These are phyloP conservation scores for Thymelicus sylvestris DNA, from an alignment of 2,888 invertebrate genomes.

Conservation along the genomic window DNA sequence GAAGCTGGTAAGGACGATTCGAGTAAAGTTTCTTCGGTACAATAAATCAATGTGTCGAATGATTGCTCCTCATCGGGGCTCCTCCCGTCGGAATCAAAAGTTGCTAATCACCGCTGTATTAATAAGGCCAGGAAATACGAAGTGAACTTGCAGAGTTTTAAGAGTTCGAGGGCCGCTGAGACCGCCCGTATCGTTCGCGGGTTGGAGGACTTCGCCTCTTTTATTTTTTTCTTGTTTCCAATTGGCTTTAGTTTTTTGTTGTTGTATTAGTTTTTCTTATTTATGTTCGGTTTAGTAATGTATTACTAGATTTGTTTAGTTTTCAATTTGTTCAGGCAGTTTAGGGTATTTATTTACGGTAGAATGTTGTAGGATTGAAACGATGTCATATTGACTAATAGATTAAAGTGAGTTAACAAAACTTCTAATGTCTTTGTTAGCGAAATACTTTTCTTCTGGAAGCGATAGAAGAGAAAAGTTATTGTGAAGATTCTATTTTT, in stretches of 20 bases:
- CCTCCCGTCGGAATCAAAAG: conserved; percentile 72
- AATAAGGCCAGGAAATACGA: conserved; percentile 58
- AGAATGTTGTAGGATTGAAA: not conserved
- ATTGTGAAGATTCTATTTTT: no score
- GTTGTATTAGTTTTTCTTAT: conserved; percentile 29
- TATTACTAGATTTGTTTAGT: not conserved
- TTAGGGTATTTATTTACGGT: not conserved
- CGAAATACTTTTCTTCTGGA: no score
- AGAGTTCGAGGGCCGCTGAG: conserved; percentile 25
- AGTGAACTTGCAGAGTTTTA: conserved; percentile 30
- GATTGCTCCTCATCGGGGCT: conserved; percentile 75
- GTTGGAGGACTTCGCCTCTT: conserved; percentile 21
- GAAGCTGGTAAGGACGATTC: conserved; percentile 56
- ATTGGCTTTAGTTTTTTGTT: conserved; percentile 20
- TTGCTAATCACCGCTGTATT: conserved; percentile 79
- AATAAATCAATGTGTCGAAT: conserved; percentile 84
- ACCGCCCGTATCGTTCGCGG: conserved; percentile 26
- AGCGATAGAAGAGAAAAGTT: no score
- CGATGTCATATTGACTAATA: no score
- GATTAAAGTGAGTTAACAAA: no score
- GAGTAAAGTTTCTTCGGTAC: conserved; percentile 66
- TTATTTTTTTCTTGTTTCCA: conserved; percentile 8
- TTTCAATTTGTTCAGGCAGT: not conserved
- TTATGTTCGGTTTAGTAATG: conserved; percentile 6
- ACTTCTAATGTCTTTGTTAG: no score